Evolutionary conservation across 2,797 vertebrate species (phyloP).

Genomic region (Gila robusta): DNA sequence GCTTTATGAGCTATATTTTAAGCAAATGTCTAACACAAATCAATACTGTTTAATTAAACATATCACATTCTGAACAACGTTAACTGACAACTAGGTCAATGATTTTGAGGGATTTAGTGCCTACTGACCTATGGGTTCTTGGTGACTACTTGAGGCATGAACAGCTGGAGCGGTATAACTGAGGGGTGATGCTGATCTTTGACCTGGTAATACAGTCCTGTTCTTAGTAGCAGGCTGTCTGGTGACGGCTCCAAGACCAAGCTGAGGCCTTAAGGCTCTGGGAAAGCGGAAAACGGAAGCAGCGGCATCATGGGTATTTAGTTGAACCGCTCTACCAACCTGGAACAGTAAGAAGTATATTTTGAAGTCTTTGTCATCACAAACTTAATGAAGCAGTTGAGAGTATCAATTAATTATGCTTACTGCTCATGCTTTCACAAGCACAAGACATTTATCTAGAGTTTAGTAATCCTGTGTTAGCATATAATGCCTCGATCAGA

Average conservation of each 20-base stretch:
- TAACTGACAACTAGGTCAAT: neutral
- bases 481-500: neutral
- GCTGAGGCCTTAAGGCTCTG: conserved; percentile 90
- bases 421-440: neutral
- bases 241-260: conserved; percentile 90
- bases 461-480: neutral
- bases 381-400: neutral
- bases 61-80: neutral
- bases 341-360: conserved; percentile 12
- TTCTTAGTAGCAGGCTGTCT: conserved; percentile 86
- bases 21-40: neutral
- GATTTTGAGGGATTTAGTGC: neutral
- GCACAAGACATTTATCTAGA: neutral
- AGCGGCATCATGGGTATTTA: conserved; percentile 80
- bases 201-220: conserved; percentile 85
- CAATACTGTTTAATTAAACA: neutral
- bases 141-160: conserved; percentile 72
- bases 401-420: neutral
- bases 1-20: neutral
- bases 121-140: conserved; percentile 85
- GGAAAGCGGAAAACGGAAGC: conserved; percentile 83
- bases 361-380: neutral
- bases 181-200: conserved; percentile 74
- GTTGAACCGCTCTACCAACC: conserved; percentile 63
- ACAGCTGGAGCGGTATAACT: conserved; percentile 72